Percentiles rank a stretch among this genome's conserved stretches.
These are phyloP conservation scores for Lemur catta DNA, from an alignment of 2,797 vertebrate species.

Conservation along the genomic window DNA sequence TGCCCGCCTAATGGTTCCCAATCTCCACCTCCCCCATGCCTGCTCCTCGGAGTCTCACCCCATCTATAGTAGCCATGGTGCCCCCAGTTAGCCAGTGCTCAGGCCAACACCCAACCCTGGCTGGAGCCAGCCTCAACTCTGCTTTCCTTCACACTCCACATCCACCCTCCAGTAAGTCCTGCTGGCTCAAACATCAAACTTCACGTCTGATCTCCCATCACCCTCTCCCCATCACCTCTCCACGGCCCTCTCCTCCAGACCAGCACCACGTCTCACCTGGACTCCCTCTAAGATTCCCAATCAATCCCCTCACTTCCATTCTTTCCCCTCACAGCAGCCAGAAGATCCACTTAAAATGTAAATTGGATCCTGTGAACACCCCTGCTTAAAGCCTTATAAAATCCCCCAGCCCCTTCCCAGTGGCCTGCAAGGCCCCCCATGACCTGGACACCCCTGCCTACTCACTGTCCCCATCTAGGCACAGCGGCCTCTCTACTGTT, in stretches of 20 bases:
- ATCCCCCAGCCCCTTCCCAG: not conserved
- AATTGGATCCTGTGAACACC: not conserved
- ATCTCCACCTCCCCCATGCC: not conserved
- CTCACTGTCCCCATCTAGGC: not conserved
- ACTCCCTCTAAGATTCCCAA: not conserved
- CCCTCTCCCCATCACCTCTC: not conserved
- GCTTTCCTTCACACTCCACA: not conserved
- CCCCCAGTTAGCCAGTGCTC: too few relatives aligned
- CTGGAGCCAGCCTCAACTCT: not conserved
- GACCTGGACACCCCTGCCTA: not conserved
- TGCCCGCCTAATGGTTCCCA: not conserved
- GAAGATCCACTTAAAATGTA: not conserved
- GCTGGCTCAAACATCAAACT: rapidly evolving
- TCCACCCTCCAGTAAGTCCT: not conserved
- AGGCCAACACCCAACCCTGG: not conserved
- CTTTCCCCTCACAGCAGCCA: not conserved
- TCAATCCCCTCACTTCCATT: not conserved
- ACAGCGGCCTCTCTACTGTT: not conserved
- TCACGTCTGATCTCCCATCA: not conserved
- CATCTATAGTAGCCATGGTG: not conserved
- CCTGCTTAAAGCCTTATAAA: not conserved
- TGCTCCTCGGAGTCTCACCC: not conserved
- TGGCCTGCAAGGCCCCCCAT: not conserved
- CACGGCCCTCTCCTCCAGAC: not conserved
- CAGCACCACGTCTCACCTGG: not conserved